A percentile compares a stretch with the other conserved stretches of the same genome.
Evolutionary conservation across 1,140 invertebrate species (phyloP).

Genomic region (Aricia agestis): DNA sequence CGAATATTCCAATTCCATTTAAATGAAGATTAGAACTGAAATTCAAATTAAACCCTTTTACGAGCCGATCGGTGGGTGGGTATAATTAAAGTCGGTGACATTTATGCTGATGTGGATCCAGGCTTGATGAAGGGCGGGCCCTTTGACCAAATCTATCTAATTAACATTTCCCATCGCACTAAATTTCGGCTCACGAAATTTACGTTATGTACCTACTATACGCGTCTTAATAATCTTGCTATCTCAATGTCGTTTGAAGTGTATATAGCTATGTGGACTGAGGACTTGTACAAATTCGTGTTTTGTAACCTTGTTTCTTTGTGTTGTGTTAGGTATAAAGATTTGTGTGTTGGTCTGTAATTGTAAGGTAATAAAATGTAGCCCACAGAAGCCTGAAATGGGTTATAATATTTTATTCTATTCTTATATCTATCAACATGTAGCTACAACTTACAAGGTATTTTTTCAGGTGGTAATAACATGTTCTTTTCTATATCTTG

Average conservation of each 20-base stretch:
- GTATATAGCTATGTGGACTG: background rate
- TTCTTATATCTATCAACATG: no score
- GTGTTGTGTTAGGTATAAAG: no score
- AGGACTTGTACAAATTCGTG: no score
- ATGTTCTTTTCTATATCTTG: no score
- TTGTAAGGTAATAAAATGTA: no score
- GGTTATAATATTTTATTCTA: no score
- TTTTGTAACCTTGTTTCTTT: no score
- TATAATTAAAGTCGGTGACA: slow-evolving; percentile 72
- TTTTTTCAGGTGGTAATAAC: no score
- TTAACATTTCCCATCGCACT: slow-evolving; percentile 58
- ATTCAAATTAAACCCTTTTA: slow-evolving; percentile 60
- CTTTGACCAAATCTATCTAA: slow-evolving; percentile 63
- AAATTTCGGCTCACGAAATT: slow-evolving; percentile 32
- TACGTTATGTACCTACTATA: slow-evolving; percentile 14
- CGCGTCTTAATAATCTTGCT: slow-evolving; percentile 4
- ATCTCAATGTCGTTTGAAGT: background rate
- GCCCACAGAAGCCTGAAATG: no score
- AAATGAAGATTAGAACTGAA: slow-evolving; percentile 23
- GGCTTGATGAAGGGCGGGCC: slow-evolving; percentile 58
- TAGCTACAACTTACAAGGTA: no score
- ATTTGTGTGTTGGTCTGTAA: no score
- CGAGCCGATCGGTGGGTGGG: slow-evolving; percentile 56
- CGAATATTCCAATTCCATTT: slow-evolving; percentile 1
- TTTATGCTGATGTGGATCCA: slow-evolving; percentile 66